Base-by-base conservation (phyloP, 1,140 invertebrate species). In the Penaeus japonicus region DNA sequence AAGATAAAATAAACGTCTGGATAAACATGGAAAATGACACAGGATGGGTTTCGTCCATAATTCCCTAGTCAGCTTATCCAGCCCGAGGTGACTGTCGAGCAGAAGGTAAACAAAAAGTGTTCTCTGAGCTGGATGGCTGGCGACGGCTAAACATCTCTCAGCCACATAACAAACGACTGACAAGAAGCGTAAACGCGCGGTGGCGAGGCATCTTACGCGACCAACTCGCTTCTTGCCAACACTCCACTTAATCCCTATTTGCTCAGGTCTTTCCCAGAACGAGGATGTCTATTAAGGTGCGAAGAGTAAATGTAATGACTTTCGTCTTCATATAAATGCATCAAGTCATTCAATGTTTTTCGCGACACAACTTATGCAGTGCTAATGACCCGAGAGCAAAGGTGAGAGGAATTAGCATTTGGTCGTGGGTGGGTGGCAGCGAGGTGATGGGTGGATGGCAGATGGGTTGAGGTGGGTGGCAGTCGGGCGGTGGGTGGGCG, bases 101-200 rank as follows among this genome's bases (percentile, higher is more conserved):
- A 27, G 39, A 85, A 30, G 24, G 53, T 78, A 78, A 85, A 78
- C 53, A 78, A 78, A 78, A 35, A 53, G 70, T 22, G 30, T 62
- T 79, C 54, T 57, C 75, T 27, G 84, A 47, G 84, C 75, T 65
- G 75, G 73, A 57, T 47, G 47, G 47, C 47, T 7, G 47, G 55
- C 73, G 24, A n/a, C 27, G 54, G 27, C 32, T 54, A 39, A 78
- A 86, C 84, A 62, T 57, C 54, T 32, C 75, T 78, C 75, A 55
- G 62, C 83, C 84, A 86, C 75, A 86, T 86, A 79, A 86, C 75
- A 86, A 86, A 86, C 84, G 75, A 79, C 75, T 86, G 75, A 86
- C 84, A 86, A 86, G 75, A 80, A 79, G 35, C 55, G 84, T 86
- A 86, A 86, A 75, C 75, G 78, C 75, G 79, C 79, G 84, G 84